A percentile compares a stretch with the other conserved stretches of the same genome.
These are phyloP conservation scores for Euleptes europaea DNA, from an alignment of 2,113 vertebrate genomes.

Conservation along the genomic window DNA sequence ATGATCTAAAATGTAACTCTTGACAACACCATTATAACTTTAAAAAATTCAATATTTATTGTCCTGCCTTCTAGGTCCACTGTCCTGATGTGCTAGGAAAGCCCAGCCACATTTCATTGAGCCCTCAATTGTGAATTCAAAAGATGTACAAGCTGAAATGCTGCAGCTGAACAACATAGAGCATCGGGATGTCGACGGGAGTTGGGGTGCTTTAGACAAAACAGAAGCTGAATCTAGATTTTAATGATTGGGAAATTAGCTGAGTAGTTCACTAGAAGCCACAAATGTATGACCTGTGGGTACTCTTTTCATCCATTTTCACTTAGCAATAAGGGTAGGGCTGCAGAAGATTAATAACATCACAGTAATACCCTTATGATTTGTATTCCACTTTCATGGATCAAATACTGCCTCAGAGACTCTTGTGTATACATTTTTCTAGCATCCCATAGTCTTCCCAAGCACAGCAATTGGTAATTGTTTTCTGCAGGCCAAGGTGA, in stretches of 20 bases:
- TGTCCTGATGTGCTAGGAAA: conserved; percentile 1
- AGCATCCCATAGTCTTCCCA: background rate
- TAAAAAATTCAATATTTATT: conserved; percentile 20
- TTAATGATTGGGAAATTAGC: background rate
- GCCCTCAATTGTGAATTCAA: conserved; percentile 29
- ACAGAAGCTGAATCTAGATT: background rate
- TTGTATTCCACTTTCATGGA: background rate
- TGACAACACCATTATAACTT: conserved; percentile 1
- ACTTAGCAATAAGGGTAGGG: background rate
- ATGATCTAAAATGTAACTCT: conserved; percentile 1
- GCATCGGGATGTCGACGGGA: background rate
- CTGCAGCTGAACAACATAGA: background rate
- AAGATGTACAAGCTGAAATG: conserved; percentile 13
- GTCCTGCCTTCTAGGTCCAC: conserved; percentile 21
- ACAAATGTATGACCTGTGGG: background rate
- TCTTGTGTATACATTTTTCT: conserved; percentile 14
- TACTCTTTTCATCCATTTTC: conserved; percentile 1
- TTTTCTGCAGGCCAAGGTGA: conserved; percentile 1
- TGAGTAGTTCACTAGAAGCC: background rate
- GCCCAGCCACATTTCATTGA: background rate
- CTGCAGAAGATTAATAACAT: conserved; percentile 1
- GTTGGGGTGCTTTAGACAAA: background rate
- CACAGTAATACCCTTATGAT: background rate
- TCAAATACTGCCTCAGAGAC: background rate
- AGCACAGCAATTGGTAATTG: background rate